phyloP scores from a whole-genome alignment of 2,888 invertebrate genomes.

The Pimpla rufipes region DNA sequence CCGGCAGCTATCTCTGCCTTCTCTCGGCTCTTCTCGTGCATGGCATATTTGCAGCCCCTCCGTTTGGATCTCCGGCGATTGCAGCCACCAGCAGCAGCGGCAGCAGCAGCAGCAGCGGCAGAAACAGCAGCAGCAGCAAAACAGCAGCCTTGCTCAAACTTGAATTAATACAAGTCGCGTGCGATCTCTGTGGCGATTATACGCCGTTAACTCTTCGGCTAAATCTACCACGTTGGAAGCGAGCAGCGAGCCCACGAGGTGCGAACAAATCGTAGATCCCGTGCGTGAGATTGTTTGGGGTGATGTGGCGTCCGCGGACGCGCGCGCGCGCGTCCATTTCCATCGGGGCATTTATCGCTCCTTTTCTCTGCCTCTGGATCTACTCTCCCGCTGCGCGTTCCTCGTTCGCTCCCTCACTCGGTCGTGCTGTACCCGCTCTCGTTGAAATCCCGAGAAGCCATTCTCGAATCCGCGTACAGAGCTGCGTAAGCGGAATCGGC shows the following conservation, averaged over 20 bases:
- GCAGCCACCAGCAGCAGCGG: constrained; percentile 3
- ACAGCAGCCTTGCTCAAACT: constrained; percentile 38
- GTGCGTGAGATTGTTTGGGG: constrained; percentile 77
- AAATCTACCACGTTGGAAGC: constrained; percentile 26
- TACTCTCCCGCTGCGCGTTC: background rate
- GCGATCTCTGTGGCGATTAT: constrained; percentile 62
- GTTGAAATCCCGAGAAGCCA: constrained; percentile 62
- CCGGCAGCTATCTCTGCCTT: background rate
- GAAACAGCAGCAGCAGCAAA: background rate
- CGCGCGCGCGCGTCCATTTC: constrained; percentile 65
- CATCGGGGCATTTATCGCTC: constrained; percentile 11
- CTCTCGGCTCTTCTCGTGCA: constrained; percentile 17
- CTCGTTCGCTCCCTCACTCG: background rate
- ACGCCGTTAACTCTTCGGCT: constrained; percentile 59
- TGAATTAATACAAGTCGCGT: constrained; percentile 64
- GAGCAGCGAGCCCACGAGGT: constrained; percentile 20
- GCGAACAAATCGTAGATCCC: constrained; percentile 75
- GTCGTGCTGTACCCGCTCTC: constrained; percentile 20
- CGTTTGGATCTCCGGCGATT: constrained; percentile 21
- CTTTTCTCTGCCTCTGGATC: constrained; percentile 33
- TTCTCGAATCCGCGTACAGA: constrained; percentile 53
- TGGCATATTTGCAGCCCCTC: constrained; percentile 12
- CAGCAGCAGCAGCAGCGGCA: constrained; percentile 18
- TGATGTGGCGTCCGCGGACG: constrained; percentile 60
- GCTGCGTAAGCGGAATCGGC: constrained; percentile 21